These are phyloP conservation scores for Drosophila burlai DNA, from an alignment of 1,140 invertebrate genomes.

Conservation along the genomic window DNA sequence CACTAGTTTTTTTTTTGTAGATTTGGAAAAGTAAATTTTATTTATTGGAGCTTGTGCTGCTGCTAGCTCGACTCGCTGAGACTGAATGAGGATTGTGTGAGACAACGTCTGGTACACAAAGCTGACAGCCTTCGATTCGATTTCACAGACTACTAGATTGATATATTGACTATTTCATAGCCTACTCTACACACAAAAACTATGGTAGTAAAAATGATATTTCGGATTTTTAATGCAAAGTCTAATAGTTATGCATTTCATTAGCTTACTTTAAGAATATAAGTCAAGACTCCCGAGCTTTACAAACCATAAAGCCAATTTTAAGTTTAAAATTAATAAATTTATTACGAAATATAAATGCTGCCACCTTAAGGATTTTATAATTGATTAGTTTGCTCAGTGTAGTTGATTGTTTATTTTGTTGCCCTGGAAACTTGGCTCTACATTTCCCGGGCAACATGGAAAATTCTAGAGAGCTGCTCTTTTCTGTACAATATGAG, in stretches of 20 bases:
- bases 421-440: constrained; percentile 25
- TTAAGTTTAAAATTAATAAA: no score
- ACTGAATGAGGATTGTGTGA: constrained; percentile 28
- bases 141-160: constrained; percentile 37
- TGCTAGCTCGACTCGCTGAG: constrained; percentile 1
- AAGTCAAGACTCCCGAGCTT: not conserved
- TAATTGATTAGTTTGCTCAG: constrained; percentile 4
- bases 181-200: not conserved
- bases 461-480: constrained; percentile 30
- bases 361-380: not conserved
- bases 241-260: not conserved
- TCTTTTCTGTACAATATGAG: not conserved
- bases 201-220: not conserved
- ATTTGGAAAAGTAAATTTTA: not conserved
- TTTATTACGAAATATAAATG: not conserved
- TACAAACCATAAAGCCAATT: not conserved
- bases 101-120: not conserved
- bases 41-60: constrained; percentile 6
- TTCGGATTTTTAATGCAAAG: not conserved
- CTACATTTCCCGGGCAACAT: constrained; percentile 2
- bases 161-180: constrained; percentile 4
- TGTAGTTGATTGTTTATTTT: constrained; percentile 33
- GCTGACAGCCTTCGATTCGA: constrained; percentile 9
- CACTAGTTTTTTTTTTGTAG: not conserved
- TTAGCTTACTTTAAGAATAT: not conserved